Evolutionary conservation across 2,113 vertebrate species (phyloP), one percentile per base, ranked within the genome.

Genomic region (Tinamus guttatus): DNA sequence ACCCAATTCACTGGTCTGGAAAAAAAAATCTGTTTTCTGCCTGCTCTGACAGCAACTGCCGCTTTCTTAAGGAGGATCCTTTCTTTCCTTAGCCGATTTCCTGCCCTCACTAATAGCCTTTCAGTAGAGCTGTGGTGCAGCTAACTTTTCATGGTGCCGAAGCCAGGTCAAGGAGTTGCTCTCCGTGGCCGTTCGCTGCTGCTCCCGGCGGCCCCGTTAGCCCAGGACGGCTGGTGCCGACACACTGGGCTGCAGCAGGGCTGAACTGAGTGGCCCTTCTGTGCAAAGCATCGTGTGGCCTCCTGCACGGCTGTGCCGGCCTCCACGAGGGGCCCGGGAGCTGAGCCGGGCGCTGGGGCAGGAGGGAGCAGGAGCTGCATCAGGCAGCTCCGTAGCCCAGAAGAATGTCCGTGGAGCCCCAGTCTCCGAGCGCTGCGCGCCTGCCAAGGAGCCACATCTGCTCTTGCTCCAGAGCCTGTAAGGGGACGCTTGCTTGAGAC

Each of bases 371-470:
- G 56, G 21, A 92, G 60, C 82, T 78, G n/a, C 45, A 32, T 75
- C 68, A 88, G 56, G 63, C 81, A 47, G 28, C 90, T 88, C 90
- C 93, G 24, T 86, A 84, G 64, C 86, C 47, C 56, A 71, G 47
- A 68, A 86, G 74, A 93, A 67, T 34, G 85, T 81, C 62, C 2
- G 0, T 62, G 51, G 73, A 93, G 56, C 56, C 52, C 27, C 45
- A 81, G 62, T 88, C 96, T 81, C 80, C 78, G 45, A 49, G 30
- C 56, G 54, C 81, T 74, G 86, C 67, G 64, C 34, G 84, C 77
- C 81, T 94, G 92, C 92, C 89, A 96, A 90, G 45, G 79, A 81
- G 87, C 94, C 80, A 87, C 92, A 95, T 89, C 82, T 97, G 96
- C 73, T 93, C 88, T 78, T 91, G 87, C 74, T 94, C 88, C 87